Conservation (phyloP, 2,888 invertebrate species). For the Agriotes lineatus region DNA sequence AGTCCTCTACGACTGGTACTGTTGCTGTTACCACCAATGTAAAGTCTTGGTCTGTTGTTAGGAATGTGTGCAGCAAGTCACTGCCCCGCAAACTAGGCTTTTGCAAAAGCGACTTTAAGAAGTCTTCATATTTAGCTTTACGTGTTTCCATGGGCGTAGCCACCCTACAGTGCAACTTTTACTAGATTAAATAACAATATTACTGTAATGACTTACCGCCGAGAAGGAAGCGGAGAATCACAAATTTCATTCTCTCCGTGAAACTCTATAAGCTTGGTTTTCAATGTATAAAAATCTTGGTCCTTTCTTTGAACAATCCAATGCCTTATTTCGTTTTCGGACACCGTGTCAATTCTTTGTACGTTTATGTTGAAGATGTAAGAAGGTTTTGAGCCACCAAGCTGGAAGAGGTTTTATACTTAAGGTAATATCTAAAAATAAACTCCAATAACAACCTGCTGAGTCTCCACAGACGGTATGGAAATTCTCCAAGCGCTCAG, state of each 20-base stretch:
- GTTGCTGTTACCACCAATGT: conserved; percentile 68
- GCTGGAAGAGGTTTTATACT: conserved; percentile 41
- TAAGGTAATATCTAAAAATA: neutral
- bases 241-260: conserved; percentile 79
- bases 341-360: conserved; percentile 62
- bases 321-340: conserved; percentile 65
- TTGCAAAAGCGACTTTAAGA: conserved; percentile 78
- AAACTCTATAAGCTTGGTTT: conserved; percentile 86
- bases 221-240: conserved; percentile 73
- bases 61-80: conserved; percentile 84
- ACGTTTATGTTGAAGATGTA: conserved; percentile 62
- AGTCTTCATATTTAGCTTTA: conserved; percentile 79
- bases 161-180: conserved; percentile 63
- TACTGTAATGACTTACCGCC: conserved; percentile 65
- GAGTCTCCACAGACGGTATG: conserved; percentile 69
- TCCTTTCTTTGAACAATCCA: conserved; percentile 81
- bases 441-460: conserved; percentile 55
- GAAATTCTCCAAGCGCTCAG: conserved; percentile 77
- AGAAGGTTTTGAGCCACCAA: conserved; percentile 53
- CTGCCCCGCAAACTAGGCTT: conserved; percentile 82
- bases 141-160: conserved; percentile 70
- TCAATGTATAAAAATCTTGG: conserved; percentile 86
- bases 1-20: conserved; percentile 67
- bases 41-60: conserved; percentile 78
- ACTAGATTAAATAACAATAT: neutral